Evolutionary conservation across 1,140 invertebrate genomes (phyloP), one percentile per base, ranked within the genome.

Genomic region (Agraylea sexmaculata): DNA sequence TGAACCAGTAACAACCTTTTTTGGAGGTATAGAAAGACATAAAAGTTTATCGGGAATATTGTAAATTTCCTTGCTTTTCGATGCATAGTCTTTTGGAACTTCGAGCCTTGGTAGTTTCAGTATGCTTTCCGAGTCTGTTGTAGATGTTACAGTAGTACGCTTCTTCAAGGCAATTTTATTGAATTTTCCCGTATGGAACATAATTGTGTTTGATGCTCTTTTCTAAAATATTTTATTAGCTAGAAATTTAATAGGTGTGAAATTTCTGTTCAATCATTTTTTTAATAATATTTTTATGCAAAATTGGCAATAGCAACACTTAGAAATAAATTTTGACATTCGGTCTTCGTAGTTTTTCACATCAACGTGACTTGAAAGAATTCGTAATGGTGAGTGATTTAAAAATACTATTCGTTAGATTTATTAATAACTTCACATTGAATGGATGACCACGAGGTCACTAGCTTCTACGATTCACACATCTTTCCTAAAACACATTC

Each of bases 21-120:
- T 48, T 28, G 39, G 10, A 15, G 30, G 27, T 8, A 42, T 18
- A 12, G 46, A 15, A 15, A 48, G 28, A 22, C 18, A 25, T 10
- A 70, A 46, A 31, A 71, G 53, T 53, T 73, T 66, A 46, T 68
- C 62, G 1, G 70, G 69, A 28, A 71, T 44, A 7, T 63, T 64
- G 56, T 68, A 73, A 37, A 71, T 45, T 3, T 68, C 64, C 30
- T 62, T 58, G 21, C 64, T 64, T 41, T 59, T 51, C 22, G 68
- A 60, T 54, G 68, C 64, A 46, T 68, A 70, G 52, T 70, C 66
- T 11, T 64, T 61, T 4, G 69, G 68, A 50, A 69, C 54, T 40
- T 58, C 52, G 22, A 66, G 54, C 51, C 58, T 62, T 28, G 67
- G 64, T 38, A 70, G 52, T 56, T 68, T 69, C 0, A 58, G 59